These are phyloP conservation scores for Monopterus albus DNA, from an alignment of 2,113 vertebrate genomes.

Conservation along the genomic window DNA sequence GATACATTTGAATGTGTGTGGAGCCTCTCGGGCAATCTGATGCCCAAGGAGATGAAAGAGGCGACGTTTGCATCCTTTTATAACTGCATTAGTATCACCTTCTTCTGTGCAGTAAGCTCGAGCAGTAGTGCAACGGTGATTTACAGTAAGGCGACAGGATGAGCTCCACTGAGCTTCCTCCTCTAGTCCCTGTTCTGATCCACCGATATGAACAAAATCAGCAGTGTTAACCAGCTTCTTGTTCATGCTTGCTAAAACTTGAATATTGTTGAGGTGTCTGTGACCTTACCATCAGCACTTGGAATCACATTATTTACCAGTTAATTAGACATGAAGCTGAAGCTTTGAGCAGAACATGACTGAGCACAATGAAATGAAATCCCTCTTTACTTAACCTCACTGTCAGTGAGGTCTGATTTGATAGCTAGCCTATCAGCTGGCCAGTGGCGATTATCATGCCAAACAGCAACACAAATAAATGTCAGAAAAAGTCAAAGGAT, in stretches of 20 bases:
- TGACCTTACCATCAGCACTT: constrained; percentile 3
- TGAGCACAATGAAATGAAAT: constrained; percentile 23
- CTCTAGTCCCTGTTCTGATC: neutral
- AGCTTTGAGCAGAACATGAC: neutral
- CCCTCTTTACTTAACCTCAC: constrained; percentile 29
- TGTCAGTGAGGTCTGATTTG: constrained; percentile 36
- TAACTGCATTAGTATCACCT: constrained; percentile 25
- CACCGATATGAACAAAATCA: neutral
- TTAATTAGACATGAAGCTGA: constrained; percentile 32
- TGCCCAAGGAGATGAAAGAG: constrained; percentile 29
- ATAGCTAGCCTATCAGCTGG: constrained; percentile 42
- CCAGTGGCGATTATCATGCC: constrained; percentile 50
- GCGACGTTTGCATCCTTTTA: constrained; percentile 1
- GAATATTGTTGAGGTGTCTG: neutral
- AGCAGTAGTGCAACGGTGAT: neutral
- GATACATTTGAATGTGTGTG: neutral
- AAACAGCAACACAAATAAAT: constrained; percentile 62
- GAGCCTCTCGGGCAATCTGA: constrained; percentile 8
- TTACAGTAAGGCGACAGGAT: neutral
- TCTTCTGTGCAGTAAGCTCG: neutral
- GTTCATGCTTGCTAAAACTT: neutral
- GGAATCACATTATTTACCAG: constrained; percentile 1
- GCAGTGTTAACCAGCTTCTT: neutral
- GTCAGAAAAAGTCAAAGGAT: constrained; percentile 66
- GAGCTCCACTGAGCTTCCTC: neutral